Evolutionary conservation across 2,797 vertebrate species (phyloP).

Genomic region (Spatula clypeata): DNA sequence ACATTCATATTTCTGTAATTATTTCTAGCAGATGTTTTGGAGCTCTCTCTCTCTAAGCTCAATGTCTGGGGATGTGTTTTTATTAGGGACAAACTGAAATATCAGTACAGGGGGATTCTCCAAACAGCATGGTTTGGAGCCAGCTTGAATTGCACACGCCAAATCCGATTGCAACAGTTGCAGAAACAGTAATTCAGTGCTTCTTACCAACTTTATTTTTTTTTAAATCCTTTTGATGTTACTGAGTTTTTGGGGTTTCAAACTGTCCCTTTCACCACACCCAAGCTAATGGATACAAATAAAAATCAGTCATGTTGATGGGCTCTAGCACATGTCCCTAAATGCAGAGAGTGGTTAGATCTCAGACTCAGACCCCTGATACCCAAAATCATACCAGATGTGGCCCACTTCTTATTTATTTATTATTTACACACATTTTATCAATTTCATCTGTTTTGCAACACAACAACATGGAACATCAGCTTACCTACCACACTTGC

Average conservation of each 20-base stretch:
- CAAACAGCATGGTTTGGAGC: neutral
- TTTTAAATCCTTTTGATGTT: neutral
- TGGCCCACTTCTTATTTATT: too few relatives aligned
- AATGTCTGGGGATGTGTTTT: neutral
- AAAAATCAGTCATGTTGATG: neutral
- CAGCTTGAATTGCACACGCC: neutral
- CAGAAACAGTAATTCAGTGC: neutral
- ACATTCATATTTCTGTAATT: neutral
- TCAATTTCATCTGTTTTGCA: neutral
- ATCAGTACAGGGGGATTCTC: neutral
- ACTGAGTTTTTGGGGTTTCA: neutral
- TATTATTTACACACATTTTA: neutral
- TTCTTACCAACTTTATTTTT: neutral
- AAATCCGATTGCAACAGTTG: neutral
- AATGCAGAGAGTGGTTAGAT: neutral
- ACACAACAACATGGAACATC: fast-evolving
- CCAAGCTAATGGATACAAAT: neutral
- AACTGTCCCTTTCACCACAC: neutral
- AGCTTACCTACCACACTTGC: neutral
- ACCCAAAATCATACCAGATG: neutral
- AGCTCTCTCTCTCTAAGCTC: neutral
- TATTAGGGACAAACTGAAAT: neutral
- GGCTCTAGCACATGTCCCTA: neutral
- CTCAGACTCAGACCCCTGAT: neutral
- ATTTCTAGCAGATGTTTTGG: neutral